These are phyloP conservation scores for Saccopteryx leptura DNA, from an alignment of 2,113 vertebrate species.

Conservation along the genomic window DNA sequence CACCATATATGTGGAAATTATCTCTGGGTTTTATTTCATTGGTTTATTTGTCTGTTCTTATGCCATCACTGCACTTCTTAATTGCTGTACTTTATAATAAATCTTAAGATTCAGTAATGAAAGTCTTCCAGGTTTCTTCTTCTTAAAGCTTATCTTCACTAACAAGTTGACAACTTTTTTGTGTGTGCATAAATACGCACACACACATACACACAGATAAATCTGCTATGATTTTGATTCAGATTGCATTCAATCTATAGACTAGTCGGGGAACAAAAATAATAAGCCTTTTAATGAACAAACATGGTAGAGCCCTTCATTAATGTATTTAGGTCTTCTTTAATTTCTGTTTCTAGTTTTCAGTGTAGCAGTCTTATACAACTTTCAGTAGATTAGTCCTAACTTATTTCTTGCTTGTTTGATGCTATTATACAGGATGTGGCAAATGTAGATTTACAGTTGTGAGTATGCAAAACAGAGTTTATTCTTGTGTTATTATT, in stretches of 20 bases:
- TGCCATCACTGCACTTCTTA: background rate
- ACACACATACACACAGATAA: background rate
- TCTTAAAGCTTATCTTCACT: background rate
- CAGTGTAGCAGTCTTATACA: background rate
- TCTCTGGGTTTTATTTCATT: slow-evolving; percentile 30
- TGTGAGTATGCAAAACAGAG: background rate
- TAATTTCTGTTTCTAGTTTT: slow-evolving; percentile 22
- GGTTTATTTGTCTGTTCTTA: background rate
- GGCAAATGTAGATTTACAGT: background rate
- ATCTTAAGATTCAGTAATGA: background rate
- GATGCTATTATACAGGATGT: background rate
- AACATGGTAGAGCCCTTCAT: background rate
- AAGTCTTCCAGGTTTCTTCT: background rate
- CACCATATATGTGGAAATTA: background rate
- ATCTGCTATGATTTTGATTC: background rate
- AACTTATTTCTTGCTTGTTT: background rate
- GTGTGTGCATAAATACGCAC: background rate
- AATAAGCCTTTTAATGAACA: background rate
- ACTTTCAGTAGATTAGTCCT: background rate
- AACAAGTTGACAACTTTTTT: background rate
- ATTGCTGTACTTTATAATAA: slow-evolving; percentile 20
- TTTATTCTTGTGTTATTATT: background rate
- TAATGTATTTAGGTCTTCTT: slow-evolving; percentile 7
- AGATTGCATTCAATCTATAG: background rate
- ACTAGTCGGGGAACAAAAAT: background rate